phyloP scores from a whole-genome alignment of 2,113 vertebrate genomes.

The Gallinago media region DNA sequence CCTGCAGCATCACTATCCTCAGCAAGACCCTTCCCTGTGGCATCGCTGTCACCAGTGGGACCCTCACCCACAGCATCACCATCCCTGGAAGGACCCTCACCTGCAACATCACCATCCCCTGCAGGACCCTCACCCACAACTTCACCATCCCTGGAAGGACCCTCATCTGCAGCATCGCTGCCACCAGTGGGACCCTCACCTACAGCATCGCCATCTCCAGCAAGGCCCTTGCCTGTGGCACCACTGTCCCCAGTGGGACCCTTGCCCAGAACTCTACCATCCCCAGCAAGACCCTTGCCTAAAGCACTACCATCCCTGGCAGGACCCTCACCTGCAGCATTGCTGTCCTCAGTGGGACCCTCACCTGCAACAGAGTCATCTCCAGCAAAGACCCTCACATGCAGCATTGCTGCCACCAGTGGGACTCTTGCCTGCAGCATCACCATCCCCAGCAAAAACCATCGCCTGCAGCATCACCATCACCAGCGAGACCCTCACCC shows the following conservation, averaged over 20 bases:
- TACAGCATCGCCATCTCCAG: background rate
- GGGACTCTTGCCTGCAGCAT: background rate
- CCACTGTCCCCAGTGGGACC: accelerated
- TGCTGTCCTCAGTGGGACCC: accelerated
- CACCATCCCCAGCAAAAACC: background rate
- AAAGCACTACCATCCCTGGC: background rate
- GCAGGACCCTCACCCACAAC: background rate
- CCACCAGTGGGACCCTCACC: too few relatives aligned
- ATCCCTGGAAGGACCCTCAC: background rate
- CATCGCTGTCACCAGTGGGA: accelerated
- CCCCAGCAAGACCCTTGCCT: background rate
- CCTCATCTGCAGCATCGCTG: background rate
- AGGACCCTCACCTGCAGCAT: background rate
- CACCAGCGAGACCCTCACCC: background rate
- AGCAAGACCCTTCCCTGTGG: background rate
- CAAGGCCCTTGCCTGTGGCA: background rate
- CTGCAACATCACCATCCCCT: too few relatives aligned
- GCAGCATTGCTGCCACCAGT: accelerated
- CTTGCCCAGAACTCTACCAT: accelerated
- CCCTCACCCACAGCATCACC: accelerated
- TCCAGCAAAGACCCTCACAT: background rate
- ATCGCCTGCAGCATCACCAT: background rate
- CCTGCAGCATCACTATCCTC: background rate
- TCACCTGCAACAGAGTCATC: accelerated
- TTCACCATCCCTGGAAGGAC: background rate